Conservation (phyloP, 2,113 vertebrate genomes). For the Setophaga coronata region DNA sequence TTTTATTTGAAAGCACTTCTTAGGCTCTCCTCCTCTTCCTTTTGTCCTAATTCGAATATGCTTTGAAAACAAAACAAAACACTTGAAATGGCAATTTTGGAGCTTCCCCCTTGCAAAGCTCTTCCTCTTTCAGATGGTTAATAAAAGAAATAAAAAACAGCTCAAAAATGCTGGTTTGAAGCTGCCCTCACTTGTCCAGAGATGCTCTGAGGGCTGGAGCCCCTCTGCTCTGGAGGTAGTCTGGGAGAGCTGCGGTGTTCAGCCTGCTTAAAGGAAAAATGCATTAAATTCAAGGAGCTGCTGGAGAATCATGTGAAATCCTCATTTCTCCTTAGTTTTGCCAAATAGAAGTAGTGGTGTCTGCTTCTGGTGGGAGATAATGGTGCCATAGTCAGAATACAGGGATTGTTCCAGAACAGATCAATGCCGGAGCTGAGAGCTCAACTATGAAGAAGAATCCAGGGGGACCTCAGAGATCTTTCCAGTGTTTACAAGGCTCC, state of each 20-base stretch:
- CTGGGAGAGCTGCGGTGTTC: background rate
- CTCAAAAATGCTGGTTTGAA: conserved; percentile 2
- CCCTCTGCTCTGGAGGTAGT: background rate
- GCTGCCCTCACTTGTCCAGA: background rate
- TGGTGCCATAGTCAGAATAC: background rate
- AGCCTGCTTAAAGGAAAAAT: background rate
- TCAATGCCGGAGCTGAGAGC: background rate
- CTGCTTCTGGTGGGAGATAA: background rate
- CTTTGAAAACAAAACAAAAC: conserved; percentile 46
- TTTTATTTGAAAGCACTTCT: background rate
- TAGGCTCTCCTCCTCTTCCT: conserved; percentile 17
- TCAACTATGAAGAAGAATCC: accelerated
- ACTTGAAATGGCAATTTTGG: background rate
- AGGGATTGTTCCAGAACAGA: background rate
- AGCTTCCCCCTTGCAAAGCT: background rate
- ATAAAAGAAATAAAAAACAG: background rate
- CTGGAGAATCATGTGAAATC: background rate
- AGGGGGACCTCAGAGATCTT: accelerated
- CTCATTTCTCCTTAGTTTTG: background rate
- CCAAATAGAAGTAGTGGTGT: no score
- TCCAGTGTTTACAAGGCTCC: accelerated
- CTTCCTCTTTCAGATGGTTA: background rate
- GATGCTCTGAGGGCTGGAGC: background rate
- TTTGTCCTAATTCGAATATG: background rate
- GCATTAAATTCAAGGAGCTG: background rate